A percentile compares a stretch with the other conserved stretches of the same genome.
Conservation (phyloP, 2,797 vertebrate genomes). For the Karalla daura region DNA sequence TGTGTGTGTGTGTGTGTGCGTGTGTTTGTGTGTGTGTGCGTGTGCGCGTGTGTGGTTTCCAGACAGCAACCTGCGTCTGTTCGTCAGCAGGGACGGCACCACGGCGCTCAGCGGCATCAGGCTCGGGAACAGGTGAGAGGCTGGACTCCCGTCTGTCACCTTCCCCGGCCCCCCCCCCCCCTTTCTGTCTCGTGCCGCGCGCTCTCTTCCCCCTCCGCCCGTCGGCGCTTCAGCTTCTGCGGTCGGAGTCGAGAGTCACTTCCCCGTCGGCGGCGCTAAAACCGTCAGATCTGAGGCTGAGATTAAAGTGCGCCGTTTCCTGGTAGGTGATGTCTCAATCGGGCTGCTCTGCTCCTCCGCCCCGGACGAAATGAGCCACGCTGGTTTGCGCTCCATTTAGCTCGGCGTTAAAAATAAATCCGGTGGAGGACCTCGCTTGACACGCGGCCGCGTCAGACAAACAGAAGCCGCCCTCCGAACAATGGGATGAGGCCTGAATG, state of each 20-base stretch:
- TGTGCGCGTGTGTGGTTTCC: slow-evolving; percentile 41
- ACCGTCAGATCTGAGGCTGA: too few species aligned
- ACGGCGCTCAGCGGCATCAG: slow-evolving; percentile 92
- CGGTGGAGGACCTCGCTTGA: too few species aligned
- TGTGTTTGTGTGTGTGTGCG: neutral
- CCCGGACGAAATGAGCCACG: too few species aligned
- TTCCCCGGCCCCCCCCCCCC: neutral
- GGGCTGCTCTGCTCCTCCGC: too few species aligned
- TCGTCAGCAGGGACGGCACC: slow-evolving; percentile 93
- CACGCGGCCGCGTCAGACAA: too few species aligned
- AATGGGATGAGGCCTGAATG: neutral
- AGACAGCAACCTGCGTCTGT: slow-evolving; percentile 97
- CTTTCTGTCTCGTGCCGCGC: neutral
- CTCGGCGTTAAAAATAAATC: too few species aligned
- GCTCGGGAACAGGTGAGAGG: slow-evolving; percentile 91
- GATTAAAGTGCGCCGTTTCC: too few species aligned
- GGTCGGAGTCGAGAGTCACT: too few species aligned
- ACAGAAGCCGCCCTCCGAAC: neutral
- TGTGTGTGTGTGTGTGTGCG: slow-evolving; percentile 1
- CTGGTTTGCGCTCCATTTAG: too few species aligned
- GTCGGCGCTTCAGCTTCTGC: too few species aligned
- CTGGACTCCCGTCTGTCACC: neutral
- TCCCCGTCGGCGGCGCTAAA: too few species aligned
- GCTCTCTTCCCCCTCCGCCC: slow-evolving; percentile 8
- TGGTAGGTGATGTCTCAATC: too few species aligned